Percentiles rank a stretch among this genome's conserved stretches.
Evolutionary conservation across 2,113 vertebrate species (phyloP).

Genomic region (Zapus hudsonius): DNA sequence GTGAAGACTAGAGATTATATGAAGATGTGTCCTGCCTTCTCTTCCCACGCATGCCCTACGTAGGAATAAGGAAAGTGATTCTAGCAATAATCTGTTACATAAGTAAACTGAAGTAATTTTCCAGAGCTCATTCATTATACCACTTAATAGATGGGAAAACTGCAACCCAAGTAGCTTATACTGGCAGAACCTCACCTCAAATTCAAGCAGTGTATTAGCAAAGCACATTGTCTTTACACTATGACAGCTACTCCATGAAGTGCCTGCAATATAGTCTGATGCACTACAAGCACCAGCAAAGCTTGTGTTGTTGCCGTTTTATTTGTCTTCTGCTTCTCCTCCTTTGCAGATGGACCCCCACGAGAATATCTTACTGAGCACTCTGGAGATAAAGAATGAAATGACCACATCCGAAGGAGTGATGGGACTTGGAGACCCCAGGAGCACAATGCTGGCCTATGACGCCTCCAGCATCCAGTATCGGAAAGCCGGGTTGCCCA

Average conservation of each 20-base stretch:
- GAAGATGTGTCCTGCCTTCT: not conserved
- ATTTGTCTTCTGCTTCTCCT: constrained; percentile 19
- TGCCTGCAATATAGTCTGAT: not conserved
- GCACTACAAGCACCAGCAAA: not conserved
- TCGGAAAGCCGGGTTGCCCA: constrained; percentile 93
- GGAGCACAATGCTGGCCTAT: constrained; percentile 96
- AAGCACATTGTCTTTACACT: not conserved
- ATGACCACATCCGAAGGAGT: constrained; percentile 96
- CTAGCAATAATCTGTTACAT: not conserved
- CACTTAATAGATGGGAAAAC: not conserved
- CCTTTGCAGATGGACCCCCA: constrained; percentile 95
- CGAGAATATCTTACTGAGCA: constrained; percentile 97
- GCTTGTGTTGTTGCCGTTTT: not conserved
- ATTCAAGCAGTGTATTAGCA: not conserved
- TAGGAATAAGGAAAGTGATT: constrained; percentile 18
- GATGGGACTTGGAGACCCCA: constrained; percentile 95
- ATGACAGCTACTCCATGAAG: too few species aligned
- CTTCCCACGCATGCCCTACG: not conserved
- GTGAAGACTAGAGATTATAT: constrained; percentile 15
- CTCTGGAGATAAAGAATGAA: constrained; percentile 99
- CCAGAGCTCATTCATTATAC: not conserved
- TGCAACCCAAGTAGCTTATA: not conserved
- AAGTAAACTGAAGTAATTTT: not conserved
- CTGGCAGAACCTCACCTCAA: too few species aligned
- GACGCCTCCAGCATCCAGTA: constrained; percentile 97